Evolutionary conservation across 2,797 vertebrate species (phyloP), one percentile per base, ranked within the genome.

Genomic region (Anas georgica): DNA sequence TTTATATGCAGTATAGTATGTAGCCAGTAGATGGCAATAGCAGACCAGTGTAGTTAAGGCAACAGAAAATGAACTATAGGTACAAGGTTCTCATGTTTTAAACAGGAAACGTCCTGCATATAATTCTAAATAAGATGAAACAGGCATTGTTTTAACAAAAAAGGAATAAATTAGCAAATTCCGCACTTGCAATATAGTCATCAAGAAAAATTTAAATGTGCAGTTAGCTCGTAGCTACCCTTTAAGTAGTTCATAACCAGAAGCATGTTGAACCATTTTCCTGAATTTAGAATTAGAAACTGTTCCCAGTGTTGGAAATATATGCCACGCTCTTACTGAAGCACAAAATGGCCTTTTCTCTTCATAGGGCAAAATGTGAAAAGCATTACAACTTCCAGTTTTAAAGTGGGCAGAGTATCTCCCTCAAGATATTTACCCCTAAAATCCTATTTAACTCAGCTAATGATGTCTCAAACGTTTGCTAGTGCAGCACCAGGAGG

Each of bases 11-110:
- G n/a, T 93, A 64, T 83, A 64, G 31, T 45, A 66, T 48, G 72
- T 56, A n/a, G 48, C 97, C 98, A 97, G 94, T 95, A 98, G 98
- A 94, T 98, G 98, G 98, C 98, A 97, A 83, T 95, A 98, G 95
- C n/a, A 97, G 97, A 95, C 97, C 89, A 95, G 46, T 33, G 72
- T 93, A 94, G 72, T 54, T 83, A 52, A 88, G n/a, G 41, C 68
- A 68, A 60, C 41, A 25, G 59, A 70, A 21, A 11, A 82, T 62
- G 66, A 75, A 58, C 68, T 43, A 28, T 66, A 62, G 28, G n/a
- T 41, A 17, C 25, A 62, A 56, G 50, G 74, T 73, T 88, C 66
- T 86, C 70, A 31, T 85, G 80, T 29, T 77, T 95, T 93, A 78
- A 89, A 84, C 52, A 91, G 82, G 88, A 95, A 95, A 67, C 8